A percentile compares a stretch with the other conserved stretches of the same genome.
phyloP scores from a whole-genome alignment of 2,797 vertebrate species.

The Spinus olivaceus region DNA sequence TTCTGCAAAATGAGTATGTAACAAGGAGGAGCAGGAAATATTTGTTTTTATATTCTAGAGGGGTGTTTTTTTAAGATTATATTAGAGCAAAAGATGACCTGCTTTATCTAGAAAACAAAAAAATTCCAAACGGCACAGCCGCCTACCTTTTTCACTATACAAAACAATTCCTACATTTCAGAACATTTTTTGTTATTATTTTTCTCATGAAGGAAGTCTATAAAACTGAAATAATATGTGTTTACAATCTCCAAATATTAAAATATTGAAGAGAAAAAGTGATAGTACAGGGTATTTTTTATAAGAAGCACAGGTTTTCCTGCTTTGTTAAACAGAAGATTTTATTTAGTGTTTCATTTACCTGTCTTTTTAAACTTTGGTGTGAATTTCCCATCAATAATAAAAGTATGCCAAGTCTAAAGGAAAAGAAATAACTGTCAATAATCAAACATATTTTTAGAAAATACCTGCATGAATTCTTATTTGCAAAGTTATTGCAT shows the following conservation, averaged over 20 bases:
- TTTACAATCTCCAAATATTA: not conserved
- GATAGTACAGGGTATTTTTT: not conserved
- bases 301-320: not conserved
- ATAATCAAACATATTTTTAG: not conserved
- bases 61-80: fast-evolving
- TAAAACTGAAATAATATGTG: constrained; percentile 14
- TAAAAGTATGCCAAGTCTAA: not conserved
- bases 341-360: not conserved
- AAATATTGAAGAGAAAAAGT: constrained; percentile 6
- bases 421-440: not conserved
- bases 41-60: not conserved
- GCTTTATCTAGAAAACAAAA: not conserved
- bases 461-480: not conserved
- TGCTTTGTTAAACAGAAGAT: not conserved
- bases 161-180: not conserved
- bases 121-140: not conserved
- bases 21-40: not conserved
- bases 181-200: not conserved
- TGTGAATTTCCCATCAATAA: not conserved
- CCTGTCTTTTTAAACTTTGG: not conserved
- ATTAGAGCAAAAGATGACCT: not conserved
- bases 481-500: not conserved
- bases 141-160: not conserved
- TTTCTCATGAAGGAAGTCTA: not conserved
- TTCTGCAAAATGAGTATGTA: not conserved